Conservation (phyloP, 2,888 invertebrate species). For the Matsumyia berberina region DNA sequence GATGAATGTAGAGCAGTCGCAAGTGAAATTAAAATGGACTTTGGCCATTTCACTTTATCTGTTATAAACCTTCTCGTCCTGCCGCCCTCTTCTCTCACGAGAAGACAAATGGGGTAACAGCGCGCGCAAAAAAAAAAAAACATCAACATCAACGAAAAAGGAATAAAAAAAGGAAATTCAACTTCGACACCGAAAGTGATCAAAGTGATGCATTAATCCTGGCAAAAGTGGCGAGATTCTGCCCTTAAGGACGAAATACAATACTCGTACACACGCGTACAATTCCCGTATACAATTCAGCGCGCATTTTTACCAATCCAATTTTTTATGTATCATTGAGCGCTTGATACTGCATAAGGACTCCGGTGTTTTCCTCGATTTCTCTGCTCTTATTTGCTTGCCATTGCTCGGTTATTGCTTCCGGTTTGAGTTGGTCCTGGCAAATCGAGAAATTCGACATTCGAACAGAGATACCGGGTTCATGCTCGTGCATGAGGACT, state of each 20-base stretch:
- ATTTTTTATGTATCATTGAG: conserved; percentile 63
- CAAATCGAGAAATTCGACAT: conserved; percentile 31
- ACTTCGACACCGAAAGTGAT: conserved; percentile 38
- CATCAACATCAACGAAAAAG: conserved; percentile 23
- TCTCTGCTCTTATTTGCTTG: conserved; percentile 4
- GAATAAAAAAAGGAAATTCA: conserved; percentile 16
- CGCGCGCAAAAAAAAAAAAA: neutral
- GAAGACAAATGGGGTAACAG: conserved; percentile 15
- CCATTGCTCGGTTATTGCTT: conserved; percentile 42
- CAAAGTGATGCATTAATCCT: conserved; percentile 67
- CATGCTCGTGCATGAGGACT: neutral
- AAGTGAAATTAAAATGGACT: conserved; percentile 56
- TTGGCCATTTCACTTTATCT: conserved; percentile 53
- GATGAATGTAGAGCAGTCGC: neutral
- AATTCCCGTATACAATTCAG: conserved; percentile 18
- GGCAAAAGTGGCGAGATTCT: conserved; percentile 59
- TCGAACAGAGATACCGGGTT: conserved; percentile 19
- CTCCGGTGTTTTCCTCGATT: conserved; percentile 3
- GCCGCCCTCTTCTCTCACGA: neutral
- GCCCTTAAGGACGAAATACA: conserved; percentile 33
- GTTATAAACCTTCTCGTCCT: conserved; percentile 14
- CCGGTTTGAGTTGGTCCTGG: neutral
- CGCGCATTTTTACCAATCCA: conserved; percentile 47
- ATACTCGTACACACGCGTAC: conserved; percentile 6
- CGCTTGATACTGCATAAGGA: conserved; percentile 56